Percentiles rank a stretch among this genome's conserved stretches.
phyloP scores from a whole-genome alignment of 2,797 vertebrate species.

The Otolemur crassicaudatus region DNA sequence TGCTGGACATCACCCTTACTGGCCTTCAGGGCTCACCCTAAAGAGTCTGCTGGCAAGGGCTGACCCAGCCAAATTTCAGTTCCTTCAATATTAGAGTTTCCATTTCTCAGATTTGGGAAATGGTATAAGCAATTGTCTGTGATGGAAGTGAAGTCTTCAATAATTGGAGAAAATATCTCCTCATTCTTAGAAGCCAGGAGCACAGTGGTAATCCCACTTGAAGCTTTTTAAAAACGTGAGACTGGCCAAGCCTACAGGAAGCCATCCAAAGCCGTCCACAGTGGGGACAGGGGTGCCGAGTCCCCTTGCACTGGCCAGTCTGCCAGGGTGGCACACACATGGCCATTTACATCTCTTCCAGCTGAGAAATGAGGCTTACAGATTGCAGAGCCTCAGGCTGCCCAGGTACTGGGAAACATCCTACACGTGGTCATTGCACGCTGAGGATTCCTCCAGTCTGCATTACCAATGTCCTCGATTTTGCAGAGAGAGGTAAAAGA shows the following conservation, averaged over 20 bases:
- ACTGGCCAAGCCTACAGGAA: constrained; percentile 94
- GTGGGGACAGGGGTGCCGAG: too few species aligned
- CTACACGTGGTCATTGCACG: constrained; percentile 94
- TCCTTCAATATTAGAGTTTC: constrained; percentile 90
- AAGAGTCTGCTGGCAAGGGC: constrained; percentile 94
- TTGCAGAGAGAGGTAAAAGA: constrained; percentile 89
- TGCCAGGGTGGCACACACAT: constrained; percentile 93
- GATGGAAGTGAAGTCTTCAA: constrained; percentile 95
- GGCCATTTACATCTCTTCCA: constrained; percentile 90
- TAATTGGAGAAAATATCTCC: constrained; percentile 92
- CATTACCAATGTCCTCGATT: constrained; percentile 92
- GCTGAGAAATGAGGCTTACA: constrained; percentile 91
- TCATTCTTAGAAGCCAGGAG: constrained; percentile 95
- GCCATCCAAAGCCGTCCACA: constrained; percentile 88
- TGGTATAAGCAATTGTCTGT: constrained; percentile 93
- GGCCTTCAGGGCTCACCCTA: constrained; percentile 94
- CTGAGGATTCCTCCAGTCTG: constrained; percentile 91
- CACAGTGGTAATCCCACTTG: constrained; percentile 94
- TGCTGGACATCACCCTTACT: constrained; percentile 91
- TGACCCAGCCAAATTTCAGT: constrained; percentile 93
- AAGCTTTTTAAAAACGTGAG: constrained; percentile 90
- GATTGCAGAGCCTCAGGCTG: constrained; percentile 93
- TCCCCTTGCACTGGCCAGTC: constrained; percentile 94
- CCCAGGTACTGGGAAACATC: constrained; percentile 94
- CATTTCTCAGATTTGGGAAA: constrained; percentile 93